Evolutionary conservation across 2,888 invertebrate genomes (phyloP).

Genomic region (Stegana nigrithorax): DNA sequence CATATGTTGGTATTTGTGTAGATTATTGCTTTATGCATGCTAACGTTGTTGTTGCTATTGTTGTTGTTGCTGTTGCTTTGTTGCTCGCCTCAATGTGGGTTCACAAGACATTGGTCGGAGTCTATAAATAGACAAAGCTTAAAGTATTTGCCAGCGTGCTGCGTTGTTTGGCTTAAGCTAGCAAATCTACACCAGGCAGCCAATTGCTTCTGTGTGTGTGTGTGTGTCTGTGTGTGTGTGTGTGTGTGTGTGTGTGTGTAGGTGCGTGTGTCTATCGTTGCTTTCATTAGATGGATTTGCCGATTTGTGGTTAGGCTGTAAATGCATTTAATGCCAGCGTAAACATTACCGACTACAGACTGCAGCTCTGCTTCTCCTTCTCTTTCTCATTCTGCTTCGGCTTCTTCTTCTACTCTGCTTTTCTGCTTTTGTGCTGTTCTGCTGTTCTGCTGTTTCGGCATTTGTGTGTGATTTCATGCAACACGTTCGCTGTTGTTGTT

Average conservation of each 20-base stretch:
- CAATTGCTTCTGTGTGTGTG: no score
- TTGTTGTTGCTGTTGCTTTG: constrained; percentile 15
- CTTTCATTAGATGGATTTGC: constrained; percentile 53
- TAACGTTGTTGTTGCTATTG: constrained; percentile 43
- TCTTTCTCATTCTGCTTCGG: no score
- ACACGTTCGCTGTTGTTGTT: constrained; percentile 33
- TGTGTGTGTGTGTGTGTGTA: constrained; percentile 13
- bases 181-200: no score
- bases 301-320: constrained; percentile 55
- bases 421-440: no score
- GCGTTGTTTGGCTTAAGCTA: constrained; percentile 51
- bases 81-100: no score
- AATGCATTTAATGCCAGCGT: constrained; percentile 56
- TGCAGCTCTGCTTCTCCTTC: no score
- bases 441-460: constrained; percentile 56
- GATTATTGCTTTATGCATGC: constrained; percentile 55
- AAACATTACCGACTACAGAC: constrained; percentile 53
- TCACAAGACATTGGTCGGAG: no score
- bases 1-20: constrained; percentile 38
- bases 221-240: constrained; percentile 33
- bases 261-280: no score
- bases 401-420: no score
- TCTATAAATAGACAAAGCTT: background rate
- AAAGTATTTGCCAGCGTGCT: background rate
- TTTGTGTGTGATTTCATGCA: constrained; percentile 62